Percentiles rank a stretch among this genome's conserved stretches.
Conservation (phyloP, 2,797 vertebrate species). For the Centroberyx gerrardi region DNA sequence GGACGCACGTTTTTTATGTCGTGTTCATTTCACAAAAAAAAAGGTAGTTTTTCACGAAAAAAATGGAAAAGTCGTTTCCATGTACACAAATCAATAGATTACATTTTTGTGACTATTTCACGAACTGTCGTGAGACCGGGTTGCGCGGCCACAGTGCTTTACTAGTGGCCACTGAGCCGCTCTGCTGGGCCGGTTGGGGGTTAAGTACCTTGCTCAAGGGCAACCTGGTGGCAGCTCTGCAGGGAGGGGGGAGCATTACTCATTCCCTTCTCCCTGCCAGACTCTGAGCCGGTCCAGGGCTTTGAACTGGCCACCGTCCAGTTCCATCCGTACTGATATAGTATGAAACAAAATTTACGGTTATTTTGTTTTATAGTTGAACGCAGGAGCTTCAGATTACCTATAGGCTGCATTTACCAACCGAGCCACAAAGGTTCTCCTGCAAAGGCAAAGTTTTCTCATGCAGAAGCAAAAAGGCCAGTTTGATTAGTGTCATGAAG, state of each 20-base stretch:
- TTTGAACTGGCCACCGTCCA: conserved; percentile 56
- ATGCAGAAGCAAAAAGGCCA: conserved; percentile 11
- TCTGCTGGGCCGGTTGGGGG: conserved; percentile 17
- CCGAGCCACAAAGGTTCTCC: not conserved
- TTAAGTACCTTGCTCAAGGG: conserved; percentile 69
- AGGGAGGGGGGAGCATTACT: conserved; percentile 51
- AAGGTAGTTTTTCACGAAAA: no score
- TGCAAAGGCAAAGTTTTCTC: conserved; percentile 23
- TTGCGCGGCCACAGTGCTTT: not conserved
- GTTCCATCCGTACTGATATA: conserved; percentile 43
- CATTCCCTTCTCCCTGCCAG: conserved; percentile 34
- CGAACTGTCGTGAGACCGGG: no score
- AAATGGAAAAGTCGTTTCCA: no score
- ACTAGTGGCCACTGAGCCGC: conserved; percentile 5
- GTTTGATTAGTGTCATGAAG: not conserved
- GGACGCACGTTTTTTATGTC: no score
- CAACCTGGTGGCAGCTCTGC: conserved; percentile 39
- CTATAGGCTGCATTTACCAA: not conserved
- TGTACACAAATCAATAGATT: no score
- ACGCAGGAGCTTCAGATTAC: conserved; percentile 40
- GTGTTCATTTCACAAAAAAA: no score
- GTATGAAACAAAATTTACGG: conserved; percentile 39
- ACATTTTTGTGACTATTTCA: no score
- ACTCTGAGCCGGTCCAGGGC: conserved; percentile 53
- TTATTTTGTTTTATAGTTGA: conserved; percentile 51